phyloP scores from a whole-genome alignment of 1,140 invertebrate genomes.

The Eumeta japonica region DNA sequence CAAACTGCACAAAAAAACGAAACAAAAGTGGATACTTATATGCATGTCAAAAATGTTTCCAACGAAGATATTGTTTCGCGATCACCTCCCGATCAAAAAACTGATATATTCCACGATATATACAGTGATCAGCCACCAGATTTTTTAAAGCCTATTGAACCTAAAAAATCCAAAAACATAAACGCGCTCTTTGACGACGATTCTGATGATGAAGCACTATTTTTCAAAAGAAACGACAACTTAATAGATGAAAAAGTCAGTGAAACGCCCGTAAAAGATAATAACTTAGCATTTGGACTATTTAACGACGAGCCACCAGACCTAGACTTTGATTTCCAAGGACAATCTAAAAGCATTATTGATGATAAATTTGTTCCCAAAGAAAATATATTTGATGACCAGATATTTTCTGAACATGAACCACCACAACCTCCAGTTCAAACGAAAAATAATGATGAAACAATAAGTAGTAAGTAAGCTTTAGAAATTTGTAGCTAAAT shows the following conservation, averaged over 20 bases:
- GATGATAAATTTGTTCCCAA: constrained; percentile 5
- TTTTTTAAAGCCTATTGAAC: constrained; percentile 40
- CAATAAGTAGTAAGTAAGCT: too few species aligned
- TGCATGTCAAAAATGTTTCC: too few species aligned
- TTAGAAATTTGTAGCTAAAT: too few species aligned
- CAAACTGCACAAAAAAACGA: neutral
- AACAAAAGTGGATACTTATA: too few species aligned
- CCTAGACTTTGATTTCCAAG: constrained; percentile 33
- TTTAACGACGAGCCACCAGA: constrained; percentile 47
- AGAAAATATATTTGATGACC: constrained; percentile 6
- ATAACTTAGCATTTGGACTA: constrained; percentile 32
- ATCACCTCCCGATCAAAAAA: too few species aligned
- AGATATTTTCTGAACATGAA: constrained; percentile 8
- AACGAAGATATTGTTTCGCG: too few species aligned
- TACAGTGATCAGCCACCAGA: constrained; percentile 31
- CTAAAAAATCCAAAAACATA: constrained; percentile 43
- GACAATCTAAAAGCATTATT: constrained; percentile 17
- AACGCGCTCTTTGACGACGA: constrained; percentile 49
- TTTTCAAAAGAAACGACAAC: constrained; percentile 39
- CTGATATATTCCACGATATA: constrained; percentile 24
- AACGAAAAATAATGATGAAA: too few species aligned
- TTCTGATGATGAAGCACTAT: constrained; percentile 43
- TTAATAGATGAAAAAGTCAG: constrained; percentile 29
- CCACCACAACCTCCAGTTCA: constrained; percentile 7
- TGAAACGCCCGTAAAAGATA: constrained; percentile 11